Percentiles rank a stretch among this genome's conserved stretches.
These are phyloP conservation scores for Neolamprologus longior DNA, from an alignment of 2,113 vertebrate species.

Conservation along the genomic window DNA sequence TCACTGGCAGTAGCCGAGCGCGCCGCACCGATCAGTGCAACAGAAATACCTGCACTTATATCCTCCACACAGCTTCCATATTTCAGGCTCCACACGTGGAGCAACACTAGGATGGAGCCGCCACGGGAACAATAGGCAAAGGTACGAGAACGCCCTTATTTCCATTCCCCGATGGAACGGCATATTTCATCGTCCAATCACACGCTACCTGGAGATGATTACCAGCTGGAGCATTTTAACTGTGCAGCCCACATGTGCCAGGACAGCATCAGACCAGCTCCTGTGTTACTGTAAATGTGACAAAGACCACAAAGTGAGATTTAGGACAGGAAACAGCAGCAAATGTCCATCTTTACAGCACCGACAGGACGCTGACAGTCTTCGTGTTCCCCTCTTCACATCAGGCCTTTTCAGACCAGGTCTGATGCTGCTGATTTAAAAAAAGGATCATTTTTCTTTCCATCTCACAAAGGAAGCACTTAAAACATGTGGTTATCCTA, in stretches of 20 bases:
- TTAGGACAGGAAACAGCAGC: neutral
- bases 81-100: neutral
- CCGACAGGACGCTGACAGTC: neutral
- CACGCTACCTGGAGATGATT: neutral
- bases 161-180: neutral
- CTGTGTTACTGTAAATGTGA: neutral
- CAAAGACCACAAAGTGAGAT: neutral
- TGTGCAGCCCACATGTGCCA: neutral
- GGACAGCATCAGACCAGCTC: neutral
- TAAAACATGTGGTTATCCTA: fast-evolving
- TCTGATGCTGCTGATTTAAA: neutral
- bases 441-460: neutral
- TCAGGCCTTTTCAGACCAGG: neutral
- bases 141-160: neutral
- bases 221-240: neutral
- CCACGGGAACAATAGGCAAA: neutral
- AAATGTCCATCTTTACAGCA: neutral
- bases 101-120: neutral
- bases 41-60: neutral
- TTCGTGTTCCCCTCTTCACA: neutral
- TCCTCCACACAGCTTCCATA: no score
- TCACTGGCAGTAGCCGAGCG: neutral
- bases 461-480: neutral
- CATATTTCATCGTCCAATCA: conserved; percentile 18
- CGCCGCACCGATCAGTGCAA: neutral